A percentile compares a stretch with the other conserved stretches of the same genome.
phyloP scores from a whole-genome alignment of 2,888 invertebrate genomes.

The Pollenia labialis region DNA sequence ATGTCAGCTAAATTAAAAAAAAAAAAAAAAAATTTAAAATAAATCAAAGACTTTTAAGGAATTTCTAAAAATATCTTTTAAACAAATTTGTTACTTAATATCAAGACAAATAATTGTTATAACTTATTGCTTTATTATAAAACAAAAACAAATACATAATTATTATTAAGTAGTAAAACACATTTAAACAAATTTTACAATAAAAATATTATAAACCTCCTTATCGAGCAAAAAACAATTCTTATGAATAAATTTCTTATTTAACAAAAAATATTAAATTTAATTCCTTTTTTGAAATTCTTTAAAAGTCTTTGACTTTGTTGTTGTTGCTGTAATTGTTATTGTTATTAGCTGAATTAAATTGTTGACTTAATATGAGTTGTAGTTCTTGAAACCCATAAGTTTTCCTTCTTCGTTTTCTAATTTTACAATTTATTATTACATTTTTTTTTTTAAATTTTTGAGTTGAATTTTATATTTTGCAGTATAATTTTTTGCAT shows the following conservation, averaged over 20 bases:
- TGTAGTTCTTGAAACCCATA: conserved; percentile 74
- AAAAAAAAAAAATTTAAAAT: conserved; percentile 1
- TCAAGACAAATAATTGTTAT: conserved; percentile 8
- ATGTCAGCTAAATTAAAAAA: conserved; percentile 46
- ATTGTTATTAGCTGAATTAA: conserved; percentile 53
- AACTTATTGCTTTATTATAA: conserved; percentile 26
- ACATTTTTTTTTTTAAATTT: conserved; percentile 66
- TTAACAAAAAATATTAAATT: conserved; percentile 8
- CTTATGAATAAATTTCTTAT: conserved; percentile 10
- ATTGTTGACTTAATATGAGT: conserved; percentile 65
- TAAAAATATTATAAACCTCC: background rate
- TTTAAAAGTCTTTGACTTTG: conserved; percentile 50
- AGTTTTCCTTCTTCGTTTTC: conserved; percentile 74
- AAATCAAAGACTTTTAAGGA: conserved; percentile 52
- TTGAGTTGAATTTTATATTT: conserved; percentile 73
- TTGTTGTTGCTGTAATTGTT: conserved; percentile 54
- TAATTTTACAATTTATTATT: conserved; percentile 49
- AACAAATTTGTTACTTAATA: background rate
- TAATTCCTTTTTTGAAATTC: conserved; percentile 28
- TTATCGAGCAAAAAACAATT: conserved; percentile 7
- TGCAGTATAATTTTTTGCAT: conserved; percentile 65
- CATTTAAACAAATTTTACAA: background rate
- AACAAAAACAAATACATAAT: conserved; percentile 3
- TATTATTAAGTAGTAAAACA: conserved; percentile 9
- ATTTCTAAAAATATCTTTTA: conserved; percentile 5